Evolutionary conservation across 2,797 vertebrate species (phyloP).

Genomic region (Micrastur ruficollis): DNA sequence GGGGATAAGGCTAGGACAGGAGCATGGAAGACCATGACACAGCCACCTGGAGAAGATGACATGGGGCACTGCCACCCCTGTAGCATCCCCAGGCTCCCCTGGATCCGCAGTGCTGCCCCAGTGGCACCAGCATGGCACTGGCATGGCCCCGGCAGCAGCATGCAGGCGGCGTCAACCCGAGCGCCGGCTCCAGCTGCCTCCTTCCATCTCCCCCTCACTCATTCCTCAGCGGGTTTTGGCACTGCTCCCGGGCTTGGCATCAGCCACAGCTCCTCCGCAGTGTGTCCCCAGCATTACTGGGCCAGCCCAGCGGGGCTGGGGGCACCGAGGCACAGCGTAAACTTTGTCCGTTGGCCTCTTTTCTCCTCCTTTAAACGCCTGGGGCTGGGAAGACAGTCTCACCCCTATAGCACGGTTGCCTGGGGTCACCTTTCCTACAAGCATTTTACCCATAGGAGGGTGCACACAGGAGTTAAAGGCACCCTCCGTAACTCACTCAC

Average conservation of each 20-base stretch:
- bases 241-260: not conserved
- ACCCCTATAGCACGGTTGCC: accelerated
- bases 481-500: not conserved
- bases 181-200: not conserved
- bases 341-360: not conserved
- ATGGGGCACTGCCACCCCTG: too few species aligned
- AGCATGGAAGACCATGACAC: accelerated
- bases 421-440: not conserved
- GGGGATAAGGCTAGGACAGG: not conserved
- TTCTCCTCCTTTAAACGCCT: not conserved
- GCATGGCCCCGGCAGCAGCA: not conserved
- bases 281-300: not conserved
- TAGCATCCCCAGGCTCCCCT: not conserved
- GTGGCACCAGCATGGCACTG: accelerated
- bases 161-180: accelerated
- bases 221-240: not conserved
- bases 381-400: not conserved
- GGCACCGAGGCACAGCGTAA: not conserved
- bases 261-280: not conserved
- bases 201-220: conserved; percentile 32
- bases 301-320: not conserved
- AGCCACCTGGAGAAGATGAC: not conserved
- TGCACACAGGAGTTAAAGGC: not conserved
- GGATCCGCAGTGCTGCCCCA: accelerated
- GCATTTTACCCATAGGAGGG: accelerated